Base-by-base conservation (phyloP, 1,140 invertebrate species). In the Chironomus tepperi region DNA sequence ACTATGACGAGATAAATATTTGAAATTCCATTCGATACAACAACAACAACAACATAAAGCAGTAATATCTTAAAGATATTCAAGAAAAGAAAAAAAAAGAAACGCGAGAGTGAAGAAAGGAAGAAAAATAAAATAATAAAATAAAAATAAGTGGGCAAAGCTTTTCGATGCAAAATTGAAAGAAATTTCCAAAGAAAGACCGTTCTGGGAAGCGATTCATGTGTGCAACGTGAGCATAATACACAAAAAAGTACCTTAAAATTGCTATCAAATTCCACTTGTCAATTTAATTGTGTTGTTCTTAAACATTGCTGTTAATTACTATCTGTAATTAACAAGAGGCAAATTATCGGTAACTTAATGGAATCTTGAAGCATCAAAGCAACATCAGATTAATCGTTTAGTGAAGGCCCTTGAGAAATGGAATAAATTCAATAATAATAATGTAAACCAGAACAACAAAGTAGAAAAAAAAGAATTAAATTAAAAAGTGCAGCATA, bases 11-110 rank as follows among this genome's bases (percentile, higher is more conserved):
- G 24, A 57, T 57, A 57, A 57, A 70, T 70, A 18, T 70, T 70
- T 70, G 65, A 21, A 70, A 70, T 70, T 70, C 65, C 65, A 70
- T 70, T 70, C 65, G 65, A 70, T 18, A 70, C 5, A n/a, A n/a
- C 12, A 57, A 57, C 12, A 57, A 57, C 12, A 57, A 57, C 47
- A 57, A 15, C 9, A 34, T 34, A 34, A 34, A 57, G 47, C 10
- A 57, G 47, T 7, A 18, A 70, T 67, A 70, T 3, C n/a, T 10
- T 9, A 70, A 70, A 70, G 16, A 70, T 5, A 7, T 19, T 18
- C 65, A 19, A 70, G 10, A 18, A 10, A 18, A 70, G 1, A 18
- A 18, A 70, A 18, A 70, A 18, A 18, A 19, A 18, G 16, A 70
- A 70, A 57, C 47, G 47, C 47, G n/a, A 57, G 47, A 57, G 47